A percentile compares a stretch with the other conserved stretches of the same genome.
phyloP scores from a whole-genome alignment of 2,797 vertebrate species.

The Odontamblyopus rebecca region DNA sequence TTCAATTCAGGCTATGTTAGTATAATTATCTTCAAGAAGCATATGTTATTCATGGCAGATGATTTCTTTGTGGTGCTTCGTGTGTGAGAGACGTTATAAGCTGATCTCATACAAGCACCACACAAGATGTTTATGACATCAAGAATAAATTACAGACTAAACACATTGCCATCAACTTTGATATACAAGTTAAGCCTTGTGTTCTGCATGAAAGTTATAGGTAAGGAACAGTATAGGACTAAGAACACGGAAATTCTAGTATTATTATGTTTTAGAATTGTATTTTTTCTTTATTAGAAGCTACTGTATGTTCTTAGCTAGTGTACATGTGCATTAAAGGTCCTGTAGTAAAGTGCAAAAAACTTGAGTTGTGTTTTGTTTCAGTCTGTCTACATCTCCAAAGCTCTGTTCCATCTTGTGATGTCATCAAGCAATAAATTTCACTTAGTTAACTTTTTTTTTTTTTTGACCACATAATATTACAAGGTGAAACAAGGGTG shows the following conservation, averaged over 20 bases:
- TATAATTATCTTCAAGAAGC: neutral
- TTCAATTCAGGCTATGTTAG: neutral
- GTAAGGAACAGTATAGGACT: neutral
- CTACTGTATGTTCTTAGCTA: neutral
- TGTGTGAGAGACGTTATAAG: neutral
- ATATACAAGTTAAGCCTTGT: neutral
- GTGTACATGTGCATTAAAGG: neutral
- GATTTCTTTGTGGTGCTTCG: neutral
- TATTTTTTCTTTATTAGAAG: neutral
- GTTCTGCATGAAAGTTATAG: neutral
- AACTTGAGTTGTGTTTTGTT: too few relatives aligned
- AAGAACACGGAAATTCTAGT: neutral
- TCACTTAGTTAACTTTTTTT: too few relatives aligned
- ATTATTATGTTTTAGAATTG: neutral
- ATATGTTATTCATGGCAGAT: neutral
- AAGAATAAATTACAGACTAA: neutral
- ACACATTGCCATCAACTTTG: neutral
- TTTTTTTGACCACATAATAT: too few relatives aligned
- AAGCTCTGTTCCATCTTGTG: too few relatives aligned
- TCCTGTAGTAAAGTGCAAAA: too few relatives aligned
- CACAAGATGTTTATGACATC: constrained; percentile 1
- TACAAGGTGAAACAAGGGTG: too few relatives aligned
- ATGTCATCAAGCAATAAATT: too few relatives aligned
- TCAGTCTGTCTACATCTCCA: too few relatives aligned
- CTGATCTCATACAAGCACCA: neutral